Evolutionary conservation across 1,140 invertebrate species (phyloP), one percentile per base, ranked within the genome.

Genomic region (Calliopsis andreniformis): DNA sequence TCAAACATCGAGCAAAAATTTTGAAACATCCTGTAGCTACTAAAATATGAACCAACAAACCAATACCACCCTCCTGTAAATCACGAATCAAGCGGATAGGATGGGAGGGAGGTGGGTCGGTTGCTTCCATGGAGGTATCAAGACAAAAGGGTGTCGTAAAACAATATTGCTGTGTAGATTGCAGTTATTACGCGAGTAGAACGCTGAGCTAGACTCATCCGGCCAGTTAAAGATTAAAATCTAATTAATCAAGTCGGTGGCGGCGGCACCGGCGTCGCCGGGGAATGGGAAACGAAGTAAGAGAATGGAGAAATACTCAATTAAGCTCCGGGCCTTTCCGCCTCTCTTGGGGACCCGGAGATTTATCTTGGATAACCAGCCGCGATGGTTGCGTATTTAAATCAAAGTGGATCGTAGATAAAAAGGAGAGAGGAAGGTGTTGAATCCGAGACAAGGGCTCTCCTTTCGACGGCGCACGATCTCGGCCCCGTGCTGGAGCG

Each of bases 291-390:
- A 55, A 66, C 35, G 47, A 64, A 43, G 55, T 49, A 82, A 79
- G 69, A 80, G 68, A 76, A 83, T 62, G 51, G 73, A 76, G 78
- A 85, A 79, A 82, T 85, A 85, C 70, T 79, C 79, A 79, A 85
- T 85, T 85, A 85, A 85, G 76, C 83, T 82, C 58, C 68, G 45
- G 78, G 76, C 79, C 79, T 84, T 79, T 82, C 71, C 83, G 69
- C 76, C 82, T 83, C 76, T 80, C 71, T 47, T 51, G 72, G 73
- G 62, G 55, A 72, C 55, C 43, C 73, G 45, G 63, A 83, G 83
- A 84, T 84, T 84, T 84, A 84, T 80, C 70, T 71, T 53, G 78
- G 69, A 78, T 80, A 80, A 78, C 69, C 81, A 51, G 72, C 49
- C 51, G 55, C 59, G 71, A 55, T 53, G 76, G 82, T 72, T 68